Evolutionary conservation across 2,797 vertebrate species (phyloP), one percentile per base, ranked within the genome.

Genomic region (Iguana delicatissima): DNA sequence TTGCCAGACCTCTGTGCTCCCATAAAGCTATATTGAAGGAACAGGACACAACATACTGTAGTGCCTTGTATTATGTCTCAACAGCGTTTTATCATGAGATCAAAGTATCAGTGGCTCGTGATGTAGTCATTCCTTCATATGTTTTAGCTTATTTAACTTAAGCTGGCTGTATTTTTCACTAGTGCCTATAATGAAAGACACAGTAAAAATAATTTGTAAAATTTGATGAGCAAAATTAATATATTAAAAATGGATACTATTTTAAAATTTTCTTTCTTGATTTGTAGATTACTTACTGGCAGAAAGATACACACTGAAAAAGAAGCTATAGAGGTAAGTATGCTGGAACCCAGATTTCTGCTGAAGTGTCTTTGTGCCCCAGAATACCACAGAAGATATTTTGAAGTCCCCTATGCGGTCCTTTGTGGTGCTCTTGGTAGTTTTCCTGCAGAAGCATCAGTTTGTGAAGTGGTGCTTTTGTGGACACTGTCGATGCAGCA

Each of bases 231-330:
- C 26, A 91, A 85, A 89, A 13, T 50, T 55, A 52, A 55, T 12
- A n/a, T n/a, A 29, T 42, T 81, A 72, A 29, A 52, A 88, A 87
- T 50, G 20, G 8, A 3, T 3, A 38, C 3, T 86, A 12, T 80
- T 84, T 4, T 59, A 89, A 94, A 22, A 20, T 91, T 64, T 88
- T 6, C 83, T 6, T 90, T 0, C 46, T 87, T 35, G 94, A 26
- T 89, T 93, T 55, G 94, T 97, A 99, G 99, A 95, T 97, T 99
- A 83, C 97, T 99, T 95, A 99, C 98, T 0, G 99, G 99, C 93
- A 98, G 98, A 89, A 99, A 98, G 96, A 99, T 99, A 96, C 98
- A 95, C 95, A 98, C 98, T n/a, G 98, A 99, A 95, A 98, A 99
- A 94, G 99, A 99, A 4, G 99, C 99, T 1, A 96, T 99, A 29